Evolutionary conservation across 2,113 vertebrate genomes (phyloP), one percentile per base, ranked within the genome.

Genomic region (Stictonetta naevosa): DNA sequence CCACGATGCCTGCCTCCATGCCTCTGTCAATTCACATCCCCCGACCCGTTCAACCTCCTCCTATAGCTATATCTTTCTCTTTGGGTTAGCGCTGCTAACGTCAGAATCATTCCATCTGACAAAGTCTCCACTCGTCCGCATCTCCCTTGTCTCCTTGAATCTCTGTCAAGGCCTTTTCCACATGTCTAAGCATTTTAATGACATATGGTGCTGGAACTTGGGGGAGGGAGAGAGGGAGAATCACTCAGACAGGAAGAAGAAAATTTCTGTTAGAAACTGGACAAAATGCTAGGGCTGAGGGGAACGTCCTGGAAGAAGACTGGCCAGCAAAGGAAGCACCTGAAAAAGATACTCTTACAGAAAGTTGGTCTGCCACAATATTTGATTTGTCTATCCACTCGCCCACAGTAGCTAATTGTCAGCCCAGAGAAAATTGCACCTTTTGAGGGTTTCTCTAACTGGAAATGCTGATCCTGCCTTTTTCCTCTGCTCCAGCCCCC

Each of bases 141-240:
- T 96, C 96, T 97, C 97, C 87, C 97, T 58, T 97, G 98, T 98
- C 98, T 98, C 87, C 96, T 97, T 95, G 63, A 90, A 97, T 98
- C 97, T 98, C 97, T 92, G 95, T 98, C 98, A 98, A 97, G 86
- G 86, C 96, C 96, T 88, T 98, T 98, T 98, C 97, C 97, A 98
- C 98, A 94, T 88, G 97, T 97, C 97, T 98, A 97, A 98, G 97
- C 98, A 97, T 97, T 98, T 98, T 98, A 97, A 97, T 98, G 98
- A 97, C 98, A 98, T 98, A 98, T 97, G 97, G 97, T 98, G 98
- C 93, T 96, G 88, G 86, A 87, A 96, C 89, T 67, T 74, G 76
- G 83, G 92, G 86, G 66, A 86, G 81, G 38, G 60, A 89, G 81
- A 52, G 71, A 31, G 64, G 92, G 79, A 93, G 75, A 86, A 52